Percentiles rank a stretch among this genome's conserved stretches.
Evolutionary conservation across 2,797 vertebrate species (phyloP).

Genomic region (Glossophaga mutica): DNA sequence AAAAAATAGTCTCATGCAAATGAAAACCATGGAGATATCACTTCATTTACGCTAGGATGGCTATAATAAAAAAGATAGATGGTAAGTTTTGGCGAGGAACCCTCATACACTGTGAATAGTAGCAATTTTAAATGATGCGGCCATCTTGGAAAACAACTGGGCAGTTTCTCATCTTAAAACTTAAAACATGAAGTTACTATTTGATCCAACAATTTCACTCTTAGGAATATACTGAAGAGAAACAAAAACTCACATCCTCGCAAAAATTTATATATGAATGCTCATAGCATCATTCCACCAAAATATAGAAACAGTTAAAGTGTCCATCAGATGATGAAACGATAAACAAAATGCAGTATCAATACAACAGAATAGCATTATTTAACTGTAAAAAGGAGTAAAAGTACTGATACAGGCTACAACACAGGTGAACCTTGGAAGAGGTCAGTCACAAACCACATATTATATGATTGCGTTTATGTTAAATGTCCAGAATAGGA

Average conservation of each 20-base stretch:
- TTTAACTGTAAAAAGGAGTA: not conserved
- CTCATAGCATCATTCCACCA: not conserved
- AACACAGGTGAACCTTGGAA: not conserved
- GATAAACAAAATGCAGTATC: not conserved
- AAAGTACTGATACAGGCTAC: not conserved
- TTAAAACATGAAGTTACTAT: not conserved
- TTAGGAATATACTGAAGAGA: not conserved
- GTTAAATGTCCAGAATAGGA: not conserved
- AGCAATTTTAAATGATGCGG: not conserved
- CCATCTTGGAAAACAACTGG: not conserved
- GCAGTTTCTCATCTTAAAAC: not conserved
- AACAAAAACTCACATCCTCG: not conserved
- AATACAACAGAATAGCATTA: not conserved
- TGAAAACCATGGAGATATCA: not conserved
- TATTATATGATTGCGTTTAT: not conserved
- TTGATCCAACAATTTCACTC: not conserved
- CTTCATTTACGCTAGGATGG: not conserved
- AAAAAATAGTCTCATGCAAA: not conserved
- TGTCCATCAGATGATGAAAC: not conserved
- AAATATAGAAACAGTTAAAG: not conserved
- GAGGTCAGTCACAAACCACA: not conserved
- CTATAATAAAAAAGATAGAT: not conserved
- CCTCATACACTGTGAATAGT: not conserved
- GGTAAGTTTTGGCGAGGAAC: not conserved
- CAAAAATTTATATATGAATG: not conserved